A percentile compares a stretch with the other conserved stretches of the same genome.
Conservation (phyloP, 2,888 invertebrate genomes). For the Falcaria lacertinaria region DNA sequence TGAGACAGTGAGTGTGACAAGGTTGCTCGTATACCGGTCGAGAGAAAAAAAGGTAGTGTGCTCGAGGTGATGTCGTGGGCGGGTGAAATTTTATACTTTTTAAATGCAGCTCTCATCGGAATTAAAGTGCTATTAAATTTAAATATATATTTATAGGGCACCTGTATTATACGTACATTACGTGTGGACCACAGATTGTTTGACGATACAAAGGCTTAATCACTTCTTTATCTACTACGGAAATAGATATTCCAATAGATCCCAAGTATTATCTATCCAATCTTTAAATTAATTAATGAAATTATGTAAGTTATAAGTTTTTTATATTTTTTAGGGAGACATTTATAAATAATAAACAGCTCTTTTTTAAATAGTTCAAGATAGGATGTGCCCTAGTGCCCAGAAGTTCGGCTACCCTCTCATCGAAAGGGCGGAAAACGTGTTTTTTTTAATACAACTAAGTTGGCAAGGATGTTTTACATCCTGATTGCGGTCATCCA, state of each 20-base stretch:
- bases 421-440: too few species aligned
- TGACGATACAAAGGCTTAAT: slow-evolving; percentile 3
- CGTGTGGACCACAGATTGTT: background rate
- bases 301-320: too few species aligned
- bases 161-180: slow-evolving; percentile 14
- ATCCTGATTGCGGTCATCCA: too few species aligned
- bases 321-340: too few species aligned
- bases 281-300: too few species aligned
- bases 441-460: too few species aligned
- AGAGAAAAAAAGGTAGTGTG: slow-evolving; percentile 43
- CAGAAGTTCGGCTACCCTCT: too few species aligned
- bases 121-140: slow-evolving; percentile 22
- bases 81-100: slow-evolving; percentile 41
- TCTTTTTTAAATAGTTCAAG: too few species aligned
- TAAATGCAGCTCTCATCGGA: slow-evolving; percentile 24
- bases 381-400: too few species aligned
- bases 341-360: too few species aligned
- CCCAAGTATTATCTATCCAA: too few species aligned
- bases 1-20: slow-evolving; percentile 36
- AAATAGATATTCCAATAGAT: background rate
- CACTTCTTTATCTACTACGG: background rate
- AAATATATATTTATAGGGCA: slow-evolving; percentile 19
- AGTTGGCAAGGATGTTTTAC: too few species aligned
- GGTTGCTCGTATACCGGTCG: slow-evolving; percentile 46
- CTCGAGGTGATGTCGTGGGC: slow-evolving; percentile 42